Conservation (phyloP, 2,888 invertebrate species). For the Harmothoe impar region DNA sequence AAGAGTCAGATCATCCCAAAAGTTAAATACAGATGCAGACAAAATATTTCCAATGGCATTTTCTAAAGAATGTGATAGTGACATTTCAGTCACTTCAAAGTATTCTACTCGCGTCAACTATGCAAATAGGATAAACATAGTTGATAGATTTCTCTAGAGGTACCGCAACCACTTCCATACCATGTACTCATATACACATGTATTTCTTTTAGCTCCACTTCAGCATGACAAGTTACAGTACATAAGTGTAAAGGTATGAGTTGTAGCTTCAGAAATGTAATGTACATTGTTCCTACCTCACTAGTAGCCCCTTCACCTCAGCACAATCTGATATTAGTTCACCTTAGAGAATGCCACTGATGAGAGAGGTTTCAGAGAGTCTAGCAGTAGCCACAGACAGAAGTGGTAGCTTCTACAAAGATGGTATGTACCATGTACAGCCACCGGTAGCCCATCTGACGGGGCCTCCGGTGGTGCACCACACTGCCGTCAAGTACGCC, state of each 20-base stretch:
- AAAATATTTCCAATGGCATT: conserved; percentile 53
- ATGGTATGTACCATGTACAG: neutral
- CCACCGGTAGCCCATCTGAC: neutral
- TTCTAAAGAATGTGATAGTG: conserved; percentile 28
- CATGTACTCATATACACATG: neutral
- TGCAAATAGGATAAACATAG: neutral
- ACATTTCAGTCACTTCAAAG: neutral
- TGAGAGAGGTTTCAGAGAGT: neutral
- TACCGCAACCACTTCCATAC: neutral
- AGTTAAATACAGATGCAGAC: conserved; percentile 12
- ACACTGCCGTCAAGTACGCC: neutral
- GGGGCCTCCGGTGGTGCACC: neutral
- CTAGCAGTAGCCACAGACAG: conserved; percentile 30
- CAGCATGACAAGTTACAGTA: no score
- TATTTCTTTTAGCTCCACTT: no score
- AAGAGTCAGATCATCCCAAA: conserved; percentile 44
- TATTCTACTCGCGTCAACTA: neutral
- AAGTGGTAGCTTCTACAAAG: neutral
- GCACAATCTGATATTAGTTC: neutral
- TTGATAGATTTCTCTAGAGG: neutral
- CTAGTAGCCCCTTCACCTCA: neutral
- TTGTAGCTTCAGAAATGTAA: no score
- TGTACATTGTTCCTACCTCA: no score
- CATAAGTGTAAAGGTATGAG: no score
- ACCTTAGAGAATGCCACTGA: conserved; percentile 59